phyloP scores from a whole-genome alignment of 1,140 invertebrate genomes.

The Drosophila tsacasi region DNA sequence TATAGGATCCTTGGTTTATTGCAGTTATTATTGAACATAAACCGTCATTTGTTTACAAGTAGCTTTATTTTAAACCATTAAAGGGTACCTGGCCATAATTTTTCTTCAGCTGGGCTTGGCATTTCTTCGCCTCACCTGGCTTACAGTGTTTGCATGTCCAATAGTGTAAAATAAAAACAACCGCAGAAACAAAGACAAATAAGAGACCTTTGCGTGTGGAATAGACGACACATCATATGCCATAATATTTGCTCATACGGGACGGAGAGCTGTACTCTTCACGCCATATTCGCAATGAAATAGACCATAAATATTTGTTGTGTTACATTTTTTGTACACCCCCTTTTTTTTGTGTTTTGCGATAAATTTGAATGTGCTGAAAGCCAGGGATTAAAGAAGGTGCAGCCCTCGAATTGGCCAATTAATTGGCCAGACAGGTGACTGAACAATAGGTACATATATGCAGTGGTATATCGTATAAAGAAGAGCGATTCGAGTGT shows the following conservation, averaged over 20 bases:
- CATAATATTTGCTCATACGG: conserved; percentile 30
- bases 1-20: background rate
- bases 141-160: conserved; percentile 39
- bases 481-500: conserved; percentile 15
- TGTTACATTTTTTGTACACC: conserved; percentile 8
- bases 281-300: conserved; percentile 33
- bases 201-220: conserved; percentile 55
- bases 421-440: conserved; percentile 36
- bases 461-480: conserved; percentile 6
- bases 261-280: conserved; percentile 15
- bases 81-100: too few relatives aligned
- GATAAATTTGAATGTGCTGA: conserved; percentile 51
- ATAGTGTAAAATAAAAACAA: conserved; percentile 11
- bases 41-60: too few relatives aligned
- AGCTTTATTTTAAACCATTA: background rate
- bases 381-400: conserved; percentile 44
- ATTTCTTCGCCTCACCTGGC: background rate
- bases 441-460: conserved; percentile 21
- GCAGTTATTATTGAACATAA: background rate
- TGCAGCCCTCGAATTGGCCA: conserved; percentile 43
- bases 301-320: conserved; percentile 48
- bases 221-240: conserved; percentile 33
- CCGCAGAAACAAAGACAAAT: conserved; percentile 29
- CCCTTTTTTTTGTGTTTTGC: background rate
- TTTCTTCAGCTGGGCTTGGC: conserved; percentile 5